phyloP scores from a whole-genome alignment of 2,888 invertebrate species.

The Dascillus cervinus region DNA sequence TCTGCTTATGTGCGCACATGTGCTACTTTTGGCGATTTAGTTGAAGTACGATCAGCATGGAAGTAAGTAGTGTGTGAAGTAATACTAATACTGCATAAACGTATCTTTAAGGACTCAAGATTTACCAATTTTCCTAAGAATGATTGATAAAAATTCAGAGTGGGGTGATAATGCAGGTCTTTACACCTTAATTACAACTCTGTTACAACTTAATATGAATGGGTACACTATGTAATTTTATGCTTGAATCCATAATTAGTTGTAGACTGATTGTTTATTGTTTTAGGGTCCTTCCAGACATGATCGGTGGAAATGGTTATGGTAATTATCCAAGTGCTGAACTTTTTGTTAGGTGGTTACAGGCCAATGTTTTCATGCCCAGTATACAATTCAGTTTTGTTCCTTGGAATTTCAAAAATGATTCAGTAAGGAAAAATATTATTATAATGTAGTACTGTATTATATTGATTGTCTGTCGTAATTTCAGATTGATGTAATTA shows the following conservation, averaged over 20 bases:
- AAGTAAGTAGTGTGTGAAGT: slow-evolving; percentile 41
- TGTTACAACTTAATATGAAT: slow-evolving; percentile 51
- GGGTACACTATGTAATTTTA: slow-evolving; percentile 37
- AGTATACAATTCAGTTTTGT: slow-evolving; percentile 70
- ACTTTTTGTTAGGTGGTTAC: slow-evolving; percentile 70
- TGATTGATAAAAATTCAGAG: slow-evolving; percentile 69
- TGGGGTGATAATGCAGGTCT: slow-evolving; percentile 67
- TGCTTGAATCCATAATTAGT: neutral
- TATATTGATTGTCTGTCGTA: no score
- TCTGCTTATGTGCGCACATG: slow-evolving; percentile 50
- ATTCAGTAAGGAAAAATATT: neutral
- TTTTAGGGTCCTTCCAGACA: slow-evolving; percentile 63
- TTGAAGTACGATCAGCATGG: slow-evolving; percentile 67
- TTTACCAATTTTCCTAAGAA: slow-evolving; percentile 62
- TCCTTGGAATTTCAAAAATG: slow-evolving; percentile 67
- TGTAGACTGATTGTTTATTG: slow-evolving; percentile 39
- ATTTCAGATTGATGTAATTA: slow-evolving; percentile 47
- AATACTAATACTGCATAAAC: no score
- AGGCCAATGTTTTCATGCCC: slow-evolving; percentile 71
- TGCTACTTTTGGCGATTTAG: slow-evolving; percentile 53
- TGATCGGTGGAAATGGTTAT: slow-evolving; percentile 65
- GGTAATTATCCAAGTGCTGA: slow-evolving; percentile 51
- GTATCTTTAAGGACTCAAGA: slow-evolving; percentile 59
- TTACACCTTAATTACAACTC: slow-evolving; percentile 62
- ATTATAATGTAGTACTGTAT: slow-evolving; percentile 1